A percentile compares a stretch with the other conserved stretches of the same genome.
Conservation (phyloP, 2,888 invertebrate species). For the Epinotia bilunana region DNA sequence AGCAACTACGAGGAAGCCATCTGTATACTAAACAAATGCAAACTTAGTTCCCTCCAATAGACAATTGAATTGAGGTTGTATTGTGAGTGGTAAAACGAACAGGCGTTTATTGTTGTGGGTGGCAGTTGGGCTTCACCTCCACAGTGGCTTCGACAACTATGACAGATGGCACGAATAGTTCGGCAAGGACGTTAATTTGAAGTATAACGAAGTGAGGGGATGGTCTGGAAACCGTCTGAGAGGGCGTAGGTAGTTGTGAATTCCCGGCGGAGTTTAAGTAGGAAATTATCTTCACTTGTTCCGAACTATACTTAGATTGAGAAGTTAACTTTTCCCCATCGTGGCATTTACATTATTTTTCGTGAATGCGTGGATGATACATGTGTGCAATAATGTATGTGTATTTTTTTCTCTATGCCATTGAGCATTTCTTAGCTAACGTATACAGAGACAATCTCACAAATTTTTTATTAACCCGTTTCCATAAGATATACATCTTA, state of each 20-base stretch:
- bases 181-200: constrained; percentile 11
- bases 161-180: constrained; percentile 13
- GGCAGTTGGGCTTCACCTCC: neutral
- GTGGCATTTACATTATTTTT: neutral
- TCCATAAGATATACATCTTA: neutral
- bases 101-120: neutral
- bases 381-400: neutral
- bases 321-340: neutral
- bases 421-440: neutral
- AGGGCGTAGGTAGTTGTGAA: neutral
- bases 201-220: neutral
- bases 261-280: neutral
- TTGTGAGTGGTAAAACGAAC: neutral
- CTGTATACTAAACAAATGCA: neutral
- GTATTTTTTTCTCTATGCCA: neutral
- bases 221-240: neutral
- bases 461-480: neutral
- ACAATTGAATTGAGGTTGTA: neutral
- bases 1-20: neutral
- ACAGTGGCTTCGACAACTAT: neutral
- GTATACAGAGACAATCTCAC: neutral
- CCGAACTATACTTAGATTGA: neutral
- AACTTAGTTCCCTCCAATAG: neutral
- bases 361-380: neutral
- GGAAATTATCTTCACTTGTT: neutral